A percentile compares a stretch with the other conserved stretches of the same genome.
Conservation (phyloP, 2,113 vertebrate species). For the Todiramphus chloris region DNA sequence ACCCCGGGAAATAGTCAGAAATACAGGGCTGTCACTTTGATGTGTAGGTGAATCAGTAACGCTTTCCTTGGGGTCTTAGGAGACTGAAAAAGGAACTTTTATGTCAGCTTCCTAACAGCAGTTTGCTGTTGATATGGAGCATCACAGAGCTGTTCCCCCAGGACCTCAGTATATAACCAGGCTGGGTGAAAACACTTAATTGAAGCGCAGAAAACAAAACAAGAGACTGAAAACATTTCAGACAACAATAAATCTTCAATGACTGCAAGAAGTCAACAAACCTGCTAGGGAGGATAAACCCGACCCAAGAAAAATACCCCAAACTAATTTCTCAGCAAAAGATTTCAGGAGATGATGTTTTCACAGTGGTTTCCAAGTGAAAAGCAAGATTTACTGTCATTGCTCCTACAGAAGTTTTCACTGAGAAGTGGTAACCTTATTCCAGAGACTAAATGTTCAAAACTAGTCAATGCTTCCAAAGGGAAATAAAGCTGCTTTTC, state of each 20-base stretch:
- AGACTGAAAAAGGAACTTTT: neutral
- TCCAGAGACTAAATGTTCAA: neutral
- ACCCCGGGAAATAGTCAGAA: neutral
- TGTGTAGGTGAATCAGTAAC: neutral
- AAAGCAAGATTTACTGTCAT: neutral
- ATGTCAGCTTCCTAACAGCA: neutral
- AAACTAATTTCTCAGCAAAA: neutral
- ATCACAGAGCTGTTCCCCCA: neutral
- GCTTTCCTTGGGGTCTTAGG: neutral
- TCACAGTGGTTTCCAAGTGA: neutral
- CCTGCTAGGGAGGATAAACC: neutral
- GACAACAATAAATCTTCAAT: neutral
- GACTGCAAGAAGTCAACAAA: neutral
- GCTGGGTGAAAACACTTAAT: neutral
- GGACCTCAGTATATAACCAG: neutral
- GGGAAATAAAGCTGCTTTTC: conserved; percentile 29
- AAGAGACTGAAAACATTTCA: neutral
- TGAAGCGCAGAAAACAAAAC: neutral
- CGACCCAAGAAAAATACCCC: neutral
- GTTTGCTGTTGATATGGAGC: neutral
- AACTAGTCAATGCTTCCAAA: neutral
- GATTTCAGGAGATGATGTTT: neutral
- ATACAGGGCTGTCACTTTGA: neutral
- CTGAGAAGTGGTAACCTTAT: neutral
- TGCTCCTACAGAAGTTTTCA: neutral